These are phyloP conservation scores for Cordilura impudica DNA, from an alignment of 2,888 invertebrate species.

Conservation along the genomic window DNA sequence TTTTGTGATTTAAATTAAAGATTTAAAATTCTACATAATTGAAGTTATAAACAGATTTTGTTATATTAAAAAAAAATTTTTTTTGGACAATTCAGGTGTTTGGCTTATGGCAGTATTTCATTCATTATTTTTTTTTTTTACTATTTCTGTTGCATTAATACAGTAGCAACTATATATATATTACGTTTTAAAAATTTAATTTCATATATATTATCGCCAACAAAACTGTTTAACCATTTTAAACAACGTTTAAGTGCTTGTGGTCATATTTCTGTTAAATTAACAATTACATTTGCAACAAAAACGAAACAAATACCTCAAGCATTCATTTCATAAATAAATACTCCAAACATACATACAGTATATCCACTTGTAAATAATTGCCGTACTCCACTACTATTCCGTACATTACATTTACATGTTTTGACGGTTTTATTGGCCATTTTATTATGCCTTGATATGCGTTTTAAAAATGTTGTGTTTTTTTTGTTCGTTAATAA, in stretches of 20 bases:
- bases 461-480: conserved; percentile 15
- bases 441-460: conserved; percentile 37
- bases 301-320: conserved; percentile 10
- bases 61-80: conserved; percentile 21
- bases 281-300: conserved; percentile 12
- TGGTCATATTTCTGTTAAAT: conserved; percentile 29
- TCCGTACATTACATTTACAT: conserved; percentile 12
- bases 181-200: background rate
- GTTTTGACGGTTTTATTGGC: conserved; percentile 42
- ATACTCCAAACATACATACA: background rate
- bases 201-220: background rate
- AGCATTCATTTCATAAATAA: conserved; percentile 14
- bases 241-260: background rate
- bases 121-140: conserved; percentile 19
- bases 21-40: background rate
- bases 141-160: background rate
- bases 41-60: background rate
- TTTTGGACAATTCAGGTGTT: conserved; percentile 49
- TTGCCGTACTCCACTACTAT: background rate
- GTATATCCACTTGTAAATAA: background rate
- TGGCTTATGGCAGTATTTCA: conserved; percentile 47
- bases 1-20: background rate
- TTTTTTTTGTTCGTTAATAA: background rate
- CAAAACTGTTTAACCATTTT: background rate
- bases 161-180: background rate